These are phyloP conservation scores for Anguilla japonica DNA, from an alignment of 2,113 vertebrate species.

Conservation along the genomic window DNA sequence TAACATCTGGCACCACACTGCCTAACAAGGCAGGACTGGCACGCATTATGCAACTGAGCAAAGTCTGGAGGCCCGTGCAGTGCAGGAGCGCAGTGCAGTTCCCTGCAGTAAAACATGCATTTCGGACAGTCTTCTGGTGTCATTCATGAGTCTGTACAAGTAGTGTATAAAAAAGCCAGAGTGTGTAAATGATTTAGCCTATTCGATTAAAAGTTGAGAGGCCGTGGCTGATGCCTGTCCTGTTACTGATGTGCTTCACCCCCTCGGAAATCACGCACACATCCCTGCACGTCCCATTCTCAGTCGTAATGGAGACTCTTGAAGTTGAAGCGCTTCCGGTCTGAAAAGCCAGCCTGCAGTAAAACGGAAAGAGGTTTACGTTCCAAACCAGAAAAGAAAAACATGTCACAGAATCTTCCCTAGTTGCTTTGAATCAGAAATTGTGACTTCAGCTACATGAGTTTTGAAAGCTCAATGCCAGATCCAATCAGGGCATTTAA, in stretches of 20 bases:
- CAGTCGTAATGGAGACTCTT: slow-evolving; percentile 91
- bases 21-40: background rate
- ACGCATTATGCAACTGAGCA: background rate
- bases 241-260: background rate
- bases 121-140: no score
- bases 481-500: background rate
- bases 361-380: slow-evolving; percentile 25
- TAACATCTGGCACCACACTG: background rate
- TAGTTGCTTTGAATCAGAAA: background rate
- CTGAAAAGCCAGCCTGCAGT: slow-evolving; percentile 85
- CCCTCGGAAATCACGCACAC: background rate
- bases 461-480: background rate
- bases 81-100: background rate
- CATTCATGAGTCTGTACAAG: no score
- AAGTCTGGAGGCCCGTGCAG: background rate
- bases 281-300: slow-evolving; percentile 24
- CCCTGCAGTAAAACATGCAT: background rate
- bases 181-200: no score
- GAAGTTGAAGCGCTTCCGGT: slow-evolving; percentile 86
- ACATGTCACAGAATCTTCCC: background rate
- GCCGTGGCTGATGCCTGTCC: background rate
- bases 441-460: background rate
- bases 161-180: no score
- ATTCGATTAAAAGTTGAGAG: no score
- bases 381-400: background rate